Base-by-base conservation (phyloP, 2,888 invertebrate species). In the Platycheirus rosarum region DNA sequence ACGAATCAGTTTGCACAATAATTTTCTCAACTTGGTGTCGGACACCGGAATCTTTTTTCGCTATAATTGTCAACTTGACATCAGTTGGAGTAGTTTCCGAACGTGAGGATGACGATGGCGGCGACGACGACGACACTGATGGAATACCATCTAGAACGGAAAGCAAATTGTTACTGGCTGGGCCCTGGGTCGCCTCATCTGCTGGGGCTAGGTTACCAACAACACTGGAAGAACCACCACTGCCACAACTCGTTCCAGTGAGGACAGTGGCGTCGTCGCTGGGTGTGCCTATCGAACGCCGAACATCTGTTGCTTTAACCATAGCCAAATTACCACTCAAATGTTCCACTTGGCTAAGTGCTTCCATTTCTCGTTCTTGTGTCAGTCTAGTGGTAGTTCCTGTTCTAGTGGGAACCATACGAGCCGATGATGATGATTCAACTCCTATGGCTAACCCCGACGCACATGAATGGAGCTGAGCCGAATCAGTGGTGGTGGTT, bases 1-100 rank as follows among this genome's bases (percentile, higher is more conserved):
- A 87, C 62, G 85, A 87, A 66, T 87, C 86, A 8, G 86, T 86
- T 85, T 86, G 82, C 71, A 86, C 75, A 65, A 85, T 76, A 57
- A 84, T 66, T 53, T 65, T 70, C 5, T 69, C 71, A 9, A 87
- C 60, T 60, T 68, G 57, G 11, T 75, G 44, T 4, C 49, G 60
- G 35, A 8, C 74, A 65, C 53, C 35, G 62, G 57, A 48, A 55
- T 71, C 20, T 3, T 70, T 44, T 70, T 77, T 62, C 55, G 73
- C 71, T 65, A 71, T 78, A 65, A 65, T 63, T 65, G 55, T 57
- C 73, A 74, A 76, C 68, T 77, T 60, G 55, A 55, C 71, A 70
- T 84, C 78, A 40, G 55, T 55, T 70, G 65, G 35, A 55, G 57
- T 35, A 44, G 29, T 26, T 60, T 57, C 55, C 55, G 55, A 57